phyloP scores from a whole-genome alignment of 2,113 vertebrate species.

The Lophochroa leadbeateri region DNA sequence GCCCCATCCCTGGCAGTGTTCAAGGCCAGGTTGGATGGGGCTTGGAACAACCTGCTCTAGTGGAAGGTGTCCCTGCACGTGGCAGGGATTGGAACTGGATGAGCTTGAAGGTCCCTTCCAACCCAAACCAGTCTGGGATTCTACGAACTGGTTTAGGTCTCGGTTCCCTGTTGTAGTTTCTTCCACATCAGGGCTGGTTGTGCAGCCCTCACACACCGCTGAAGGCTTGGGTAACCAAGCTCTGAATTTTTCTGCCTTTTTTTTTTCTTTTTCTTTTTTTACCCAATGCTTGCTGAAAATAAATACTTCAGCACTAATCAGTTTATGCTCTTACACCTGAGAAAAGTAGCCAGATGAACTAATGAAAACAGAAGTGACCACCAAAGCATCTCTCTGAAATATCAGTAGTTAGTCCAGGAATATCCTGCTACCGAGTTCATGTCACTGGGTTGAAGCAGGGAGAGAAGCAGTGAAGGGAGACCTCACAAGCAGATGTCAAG shows the following conservation, averaged over 20 bases:
- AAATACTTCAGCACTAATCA: neutral
- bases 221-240: neutral
- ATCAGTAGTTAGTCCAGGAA: neutral
- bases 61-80: neutral
- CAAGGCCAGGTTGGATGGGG: neutral
- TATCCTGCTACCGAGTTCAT: neutral
- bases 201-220: accelerated
- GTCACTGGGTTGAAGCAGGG: neutral
- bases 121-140: too few relatives aligned
- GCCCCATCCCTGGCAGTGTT: neutral
- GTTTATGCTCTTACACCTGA: neutral
- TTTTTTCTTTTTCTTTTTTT: neutral
- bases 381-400: neutral
- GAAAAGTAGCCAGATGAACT: neutral
- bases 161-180: accelerated
- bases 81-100: neutral
- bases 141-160: neutral
- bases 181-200: neutral
- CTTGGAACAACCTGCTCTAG: neutral
- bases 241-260: neutral
- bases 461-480: neutral
- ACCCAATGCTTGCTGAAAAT: neutral
- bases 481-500: neutral
- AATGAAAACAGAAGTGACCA: neutral
- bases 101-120: too few relatives aligned